Evolutionary conservation across 2,113 vertebrate genomes (phyloP).

Genomic region (Orcinus orca): DNA sequence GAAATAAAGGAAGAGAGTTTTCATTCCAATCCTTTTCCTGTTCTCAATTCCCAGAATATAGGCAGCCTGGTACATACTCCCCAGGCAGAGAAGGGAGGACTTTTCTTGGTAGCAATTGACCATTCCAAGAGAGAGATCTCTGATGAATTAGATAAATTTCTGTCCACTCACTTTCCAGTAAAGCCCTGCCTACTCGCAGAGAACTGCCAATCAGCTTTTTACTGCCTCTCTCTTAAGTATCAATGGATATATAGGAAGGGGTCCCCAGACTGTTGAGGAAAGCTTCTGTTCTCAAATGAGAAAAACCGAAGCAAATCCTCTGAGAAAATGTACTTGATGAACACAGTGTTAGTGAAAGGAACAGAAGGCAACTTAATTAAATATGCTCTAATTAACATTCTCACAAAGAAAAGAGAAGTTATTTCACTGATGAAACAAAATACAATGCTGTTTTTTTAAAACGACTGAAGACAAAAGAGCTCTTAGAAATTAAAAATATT

Average conservation of each 20-base stretch:
- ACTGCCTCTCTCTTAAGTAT: background rate
- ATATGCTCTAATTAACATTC: background rate
- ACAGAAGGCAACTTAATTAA: background rate
- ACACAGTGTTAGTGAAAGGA: background rate
- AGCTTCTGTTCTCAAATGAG: background rate
- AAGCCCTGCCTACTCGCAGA: background rate
- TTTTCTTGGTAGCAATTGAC: background rate
- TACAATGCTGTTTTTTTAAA: background rate
- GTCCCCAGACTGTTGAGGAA: background rate
- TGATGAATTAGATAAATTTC: background rate
- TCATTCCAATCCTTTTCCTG: background rate
- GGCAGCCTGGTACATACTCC: background rate
- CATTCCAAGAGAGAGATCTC: background rate
- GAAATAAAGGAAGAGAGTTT: background rate
- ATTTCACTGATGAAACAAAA: background rate
- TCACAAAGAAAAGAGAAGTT: background rate
- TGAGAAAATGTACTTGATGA: background rate
- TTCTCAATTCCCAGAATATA: background rate
- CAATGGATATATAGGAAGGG: background rate
- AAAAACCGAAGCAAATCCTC: background rate
- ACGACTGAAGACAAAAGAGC: background rate
- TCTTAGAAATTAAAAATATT: constrained; percentile 24
- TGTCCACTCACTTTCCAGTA: background rate
- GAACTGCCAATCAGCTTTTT: background rate
- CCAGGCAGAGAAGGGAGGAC: background rate